Conservation (phyloP, 2,113 vertebrate genomes). For the Malurus alboscapulatus region DNA sequence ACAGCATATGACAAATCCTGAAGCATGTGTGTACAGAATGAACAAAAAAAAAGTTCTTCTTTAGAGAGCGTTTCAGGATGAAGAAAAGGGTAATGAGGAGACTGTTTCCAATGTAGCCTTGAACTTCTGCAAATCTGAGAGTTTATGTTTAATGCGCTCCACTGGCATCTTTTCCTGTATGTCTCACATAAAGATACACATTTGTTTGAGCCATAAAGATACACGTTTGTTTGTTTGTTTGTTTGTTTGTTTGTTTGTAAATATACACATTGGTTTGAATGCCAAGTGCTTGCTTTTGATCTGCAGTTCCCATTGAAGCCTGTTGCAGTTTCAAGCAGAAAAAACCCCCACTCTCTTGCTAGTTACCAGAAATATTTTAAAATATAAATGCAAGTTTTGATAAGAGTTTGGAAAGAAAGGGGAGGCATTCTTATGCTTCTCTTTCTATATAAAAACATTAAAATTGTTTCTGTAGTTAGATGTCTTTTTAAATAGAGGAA, state of each 20-base stretch:
- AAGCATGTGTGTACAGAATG: accelerated
- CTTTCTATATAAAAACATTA: background rate
- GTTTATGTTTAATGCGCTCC: accelerated
- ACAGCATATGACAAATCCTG: accelerated
- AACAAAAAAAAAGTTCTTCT: background rate
- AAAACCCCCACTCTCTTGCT: accelerated
- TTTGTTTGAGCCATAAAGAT: background rate
- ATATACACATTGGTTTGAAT: no score
- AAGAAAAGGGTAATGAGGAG: background rate
- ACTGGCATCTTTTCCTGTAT: accelerated
- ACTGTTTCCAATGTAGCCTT: background rate
- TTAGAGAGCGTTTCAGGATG: background rate
- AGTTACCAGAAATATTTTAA: background rate
- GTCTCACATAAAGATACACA: accelerated
- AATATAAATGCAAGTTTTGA: background rate
- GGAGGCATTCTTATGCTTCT: background rate
- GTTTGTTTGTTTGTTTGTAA: no score
- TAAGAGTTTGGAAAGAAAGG: background rate
- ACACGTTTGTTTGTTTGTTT: no score
- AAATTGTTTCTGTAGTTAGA: background rate
- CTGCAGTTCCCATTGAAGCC: background rate
- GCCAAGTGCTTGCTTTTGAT: background rate
- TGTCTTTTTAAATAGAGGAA: background rate
- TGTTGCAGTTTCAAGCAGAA: background rate
- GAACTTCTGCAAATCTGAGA: background rate